Evolutionary conservation across 2,888 invertebrate genomes (phyloP).

Genomic region (Odontocolon sp.): DNA sequence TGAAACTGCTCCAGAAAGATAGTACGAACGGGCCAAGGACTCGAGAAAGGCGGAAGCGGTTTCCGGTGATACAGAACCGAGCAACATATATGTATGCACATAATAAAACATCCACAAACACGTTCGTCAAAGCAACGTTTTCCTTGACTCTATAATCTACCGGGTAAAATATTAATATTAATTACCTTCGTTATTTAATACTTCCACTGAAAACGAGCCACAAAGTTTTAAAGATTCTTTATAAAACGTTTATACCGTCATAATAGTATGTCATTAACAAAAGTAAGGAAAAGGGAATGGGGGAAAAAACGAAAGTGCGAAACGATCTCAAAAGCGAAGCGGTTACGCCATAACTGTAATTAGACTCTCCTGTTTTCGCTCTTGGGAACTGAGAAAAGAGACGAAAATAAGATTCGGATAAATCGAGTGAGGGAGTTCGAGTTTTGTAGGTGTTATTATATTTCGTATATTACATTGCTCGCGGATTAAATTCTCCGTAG

Average conservation of each 20-base stretch:
- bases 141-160: too few species aligned
- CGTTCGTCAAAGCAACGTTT: not conserved
- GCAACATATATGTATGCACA: not conserved
- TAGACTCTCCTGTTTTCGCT: too few species aligned
- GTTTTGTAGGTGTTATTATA: too few species aligned
- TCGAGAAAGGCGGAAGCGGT: slow-evolving; percentile 46
- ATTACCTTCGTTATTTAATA: not conserved
- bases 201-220: not conserved
- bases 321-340: slow-evolving; percentile 14
- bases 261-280: not conserved
- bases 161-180: not conserved
- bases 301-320: too few species aligned
- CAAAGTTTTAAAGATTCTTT: not conserved
- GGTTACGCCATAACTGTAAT: slow-evolving; percentile 1
- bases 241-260: not conserved
- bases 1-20: slow-evolving; percentile 32
- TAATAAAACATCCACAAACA: not conserved
- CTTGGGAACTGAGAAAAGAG: too few species aligned
- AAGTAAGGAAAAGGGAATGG: slow-evolving; percentile 6
- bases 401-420: not conserved
- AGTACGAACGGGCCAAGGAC: slow-evolving; percentile 29
- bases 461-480: too few species aligned
- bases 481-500: too few species aligned
- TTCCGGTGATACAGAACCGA: slow-evolving; percentile 28
- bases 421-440: not conserved